Percentiles rank a stretch among this genome's conserved stretches.
These are phyloP conservation scores for Chloroceryle inda DNA, from an alignment of 2,797 vertebrate genomes.

Conservation along the genomic window DNA sequence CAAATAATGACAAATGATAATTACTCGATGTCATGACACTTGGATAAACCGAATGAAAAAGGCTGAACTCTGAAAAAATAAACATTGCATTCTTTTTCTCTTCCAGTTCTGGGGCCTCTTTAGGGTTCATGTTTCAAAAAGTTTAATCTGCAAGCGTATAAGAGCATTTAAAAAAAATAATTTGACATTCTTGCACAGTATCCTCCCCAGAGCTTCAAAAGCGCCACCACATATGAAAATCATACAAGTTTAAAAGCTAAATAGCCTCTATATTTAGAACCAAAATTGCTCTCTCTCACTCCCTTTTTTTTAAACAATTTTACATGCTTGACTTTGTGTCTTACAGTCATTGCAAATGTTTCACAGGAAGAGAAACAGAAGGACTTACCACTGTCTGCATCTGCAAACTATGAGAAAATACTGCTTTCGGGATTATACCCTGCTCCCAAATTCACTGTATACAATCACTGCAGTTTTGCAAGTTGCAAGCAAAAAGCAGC, in stretches of 20 bases:
- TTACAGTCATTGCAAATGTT: neutral
- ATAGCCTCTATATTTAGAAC: neutral
- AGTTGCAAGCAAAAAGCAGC: neutral
- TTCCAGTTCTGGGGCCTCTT: neutral
- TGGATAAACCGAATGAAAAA: neutral
- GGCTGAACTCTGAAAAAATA: neutral
- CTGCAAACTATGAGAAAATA: neutral
- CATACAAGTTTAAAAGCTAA: neutral
- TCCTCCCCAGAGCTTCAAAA: neutral
- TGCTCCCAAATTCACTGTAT: neutral
- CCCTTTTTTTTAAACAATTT: neutral
- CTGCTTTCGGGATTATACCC: neutral
- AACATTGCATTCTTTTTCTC: neutral
- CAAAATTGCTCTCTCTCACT: neutral
- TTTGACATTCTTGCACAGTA: neutral
- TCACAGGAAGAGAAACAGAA: neutral
- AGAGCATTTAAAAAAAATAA: neutral
- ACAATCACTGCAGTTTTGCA: neutral
- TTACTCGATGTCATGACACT: neutral
- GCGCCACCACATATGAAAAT: fast-evolving
- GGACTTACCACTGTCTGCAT: neutral
- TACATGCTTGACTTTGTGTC: neutral
- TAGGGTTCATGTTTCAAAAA: neutral
- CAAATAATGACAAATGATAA: neutral
- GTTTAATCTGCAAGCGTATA: neutral